These are phyloP conservation scores for Frankliniella fusca DNA, from an alignment of 2,888 invertebrate species.

Conservation along the genomic window DNA sequence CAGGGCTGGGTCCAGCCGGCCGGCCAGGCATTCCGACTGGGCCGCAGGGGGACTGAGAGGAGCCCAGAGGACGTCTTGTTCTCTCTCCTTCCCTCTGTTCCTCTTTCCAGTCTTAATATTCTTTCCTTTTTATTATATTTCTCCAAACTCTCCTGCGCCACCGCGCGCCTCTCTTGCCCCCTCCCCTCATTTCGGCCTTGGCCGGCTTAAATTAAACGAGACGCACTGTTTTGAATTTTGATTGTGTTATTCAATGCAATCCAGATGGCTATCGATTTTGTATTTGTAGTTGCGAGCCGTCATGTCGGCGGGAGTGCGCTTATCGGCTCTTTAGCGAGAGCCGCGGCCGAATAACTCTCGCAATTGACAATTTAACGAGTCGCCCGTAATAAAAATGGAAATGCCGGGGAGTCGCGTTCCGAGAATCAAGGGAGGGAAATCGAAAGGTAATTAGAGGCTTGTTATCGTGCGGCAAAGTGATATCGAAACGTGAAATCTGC, in stretches of 20 bases:
- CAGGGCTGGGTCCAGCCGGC: background rate
- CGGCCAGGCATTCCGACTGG: background rate
- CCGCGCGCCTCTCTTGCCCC: conserved; percentile 4
- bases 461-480: conserved; percentile 19
- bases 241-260: conserved; percentile 15
- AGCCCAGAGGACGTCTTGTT: background rate
- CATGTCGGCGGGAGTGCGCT: background rate
- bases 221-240: conserved; percentile 22
- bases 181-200: background rate
- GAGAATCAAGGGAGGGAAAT: conserved; percentile 17
- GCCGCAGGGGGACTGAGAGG: background rate
- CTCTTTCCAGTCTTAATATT: conserved; percentile 18
- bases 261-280: conserved; percentile 12
- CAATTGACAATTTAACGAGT: conserved; percentile 22
- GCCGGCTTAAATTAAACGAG: conserved; percentile 5
- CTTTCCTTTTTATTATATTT: conserved; percentile 30
- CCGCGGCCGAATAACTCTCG: background rate
- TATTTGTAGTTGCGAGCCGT: conserved; percentile 24
- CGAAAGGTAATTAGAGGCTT: conserved; percentile 22
- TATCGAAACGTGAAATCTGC: conserved; percentile 15
- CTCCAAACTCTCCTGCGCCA: conserved; percentile 6
- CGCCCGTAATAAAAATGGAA: conserved; percentile 22
- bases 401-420: background rate
- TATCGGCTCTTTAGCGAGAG: conserved; percentile 11
- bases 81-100: conserved; percentile 27